phyloP scores from a whole-genome alignment of 2,888 invertebrate genomes.

The Caenorhabditis afra region DNA sequence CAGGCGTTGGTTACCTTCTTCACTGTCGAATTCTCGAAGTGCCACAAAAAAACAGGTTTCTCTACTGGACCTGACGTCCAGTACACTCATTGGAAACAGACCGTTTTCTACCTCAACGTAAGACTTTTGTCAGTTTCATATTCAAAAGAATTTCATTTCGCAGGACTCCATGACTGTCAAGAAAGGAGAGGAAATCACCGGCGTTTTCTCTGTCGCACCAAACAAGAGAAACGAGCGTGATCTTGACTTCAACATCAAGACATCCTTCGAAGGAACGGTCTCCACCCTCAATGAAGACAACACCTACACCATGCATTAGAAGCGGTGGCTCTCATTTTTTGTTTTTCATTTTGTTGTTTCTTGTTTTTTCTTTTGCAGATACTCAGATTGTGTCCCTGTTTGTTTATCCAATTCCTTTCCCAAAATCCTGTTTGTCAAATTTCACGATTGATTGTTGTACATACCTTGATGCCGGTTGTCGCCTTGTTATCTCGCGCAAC shows the following conservation, averaged over 20 bases:
- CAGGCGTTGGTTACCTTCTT: constrained; percentile 93
- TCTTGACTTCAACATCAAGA: constrained; percentile 90
- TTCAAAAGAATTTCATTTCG: too few relatives aligned
- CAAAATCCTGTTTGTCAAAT: constrained; percentile 8
- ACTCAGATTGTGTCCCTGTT: constrained; percentile 41
- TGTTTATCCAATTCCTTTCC: background rate
- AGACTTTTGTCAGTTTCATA: too few relatives aligned
- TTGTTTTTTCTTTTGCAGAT: constrained; percentile 38
- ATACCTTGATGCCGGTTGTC: constrained; percentile 67
- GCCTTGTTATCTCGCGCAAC: constrained; percentile 54
- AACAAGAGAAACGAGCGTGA: constrained; percentile 96
- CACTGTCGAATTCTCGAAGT: constrained; percentile 99
- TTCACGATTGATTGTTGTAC: constrained; percentile 48
- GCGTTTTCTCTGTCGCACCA: constrained; percentile 93
- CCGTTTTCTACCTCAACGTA: constrained; percentile 94
- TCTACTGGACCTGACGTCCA: constrained; percentile 96
- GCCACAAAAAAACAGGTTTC: constrained; percentile 97
- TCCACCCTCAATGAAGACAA: constrained; percentile 81
- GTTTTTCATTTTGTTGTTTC: constrained; percentile 33
- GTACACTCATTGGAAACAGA: constrained; percentile 99
- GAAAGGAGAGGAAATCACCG: constrained; percentile 89
- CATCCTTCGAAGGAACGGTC: constrained; percentile 85
- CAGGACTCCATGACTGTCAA: constrained; percentile 94
- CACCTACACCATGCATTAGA: constrained; percentile 83
- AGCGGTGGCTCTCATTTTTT: constrained; percentile 2